These are phyloP conservation scores for Leptoteleia sp. DNA, from an alignment of 1,140 invertebrate species.

Conservation along the genomic window DNA sequence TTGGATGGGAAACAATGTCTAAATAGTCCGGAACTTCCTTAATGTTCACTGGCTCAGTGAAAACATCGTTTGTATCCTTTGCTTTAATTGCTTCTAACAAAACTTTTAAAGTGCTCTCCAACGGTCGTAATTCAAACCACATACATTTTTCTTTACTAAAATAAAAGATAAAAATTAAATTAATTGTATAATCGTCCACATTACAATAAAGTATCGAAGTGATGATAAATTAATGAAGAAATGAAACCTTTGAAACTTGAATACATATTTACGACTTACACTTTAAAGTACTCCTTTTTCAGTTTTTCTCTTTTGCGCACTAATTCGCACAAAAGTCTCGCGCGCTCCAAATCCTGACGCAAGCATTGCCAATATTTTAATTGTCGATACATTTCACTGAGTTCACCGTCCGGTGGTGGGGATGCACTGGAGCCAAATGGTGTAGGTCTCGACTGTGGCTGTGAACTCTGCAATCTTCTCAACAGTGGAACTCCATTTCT, in stretches of 20 bases:
- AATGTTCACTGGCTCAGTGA: slow-evolving; percentile 94
- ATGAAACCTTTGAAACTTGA: no score
- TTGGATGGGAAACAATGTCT: slow-evolving; percentile 95
- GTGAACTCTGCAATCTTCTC: slow-evolving; percentile 89
- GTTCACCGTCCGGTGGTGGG: slow-evolving; percentile 80
- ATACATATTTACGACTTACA: slow-evolving; percentile 74
- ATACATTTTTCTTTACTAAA: slow-evolving; percentile 88
- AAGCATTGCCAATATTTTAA: slow-evolving; percentile 97
- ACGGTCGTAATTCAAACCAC: slow-evolving; percentile 90
- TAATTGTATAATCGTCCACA: no score
- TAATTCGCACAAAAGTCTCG: slow-evolving; percentile 94
- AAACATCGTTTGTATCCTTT: slow-evolving; percentile 93
- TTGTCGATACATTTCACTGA: slow-evolving; percentile 89
- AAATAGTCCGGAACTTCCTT: slow-evolving; percentile 96
- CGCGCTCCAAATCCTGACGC: slow-evolving; percentile 96
- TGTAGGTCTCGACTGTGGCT: slow-evolving; percentile 81
- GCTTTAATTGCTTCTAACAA: slow-evolving; percentile 89
- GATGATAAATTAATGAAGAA: no score
- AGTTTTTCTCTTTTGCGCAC: slow-evolving; percentile 97
- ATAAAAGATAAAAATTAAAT: slow-evolving; percentile 17
- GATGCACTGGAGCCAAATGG: slow-evolving; percentile 72
- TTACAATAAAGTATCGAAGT: no score
- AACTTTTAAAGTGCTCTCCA: slow-evolving; percentile 88
- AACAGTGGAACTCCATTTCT: slow-evolving; percentile 97
- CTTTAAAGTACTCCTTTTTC: slow-evolving; percentile 93